phyloP scores from a whole-genome alignment of 92 coral and sea anemone genomes.

The Plumapathes pennacea region DNA sequence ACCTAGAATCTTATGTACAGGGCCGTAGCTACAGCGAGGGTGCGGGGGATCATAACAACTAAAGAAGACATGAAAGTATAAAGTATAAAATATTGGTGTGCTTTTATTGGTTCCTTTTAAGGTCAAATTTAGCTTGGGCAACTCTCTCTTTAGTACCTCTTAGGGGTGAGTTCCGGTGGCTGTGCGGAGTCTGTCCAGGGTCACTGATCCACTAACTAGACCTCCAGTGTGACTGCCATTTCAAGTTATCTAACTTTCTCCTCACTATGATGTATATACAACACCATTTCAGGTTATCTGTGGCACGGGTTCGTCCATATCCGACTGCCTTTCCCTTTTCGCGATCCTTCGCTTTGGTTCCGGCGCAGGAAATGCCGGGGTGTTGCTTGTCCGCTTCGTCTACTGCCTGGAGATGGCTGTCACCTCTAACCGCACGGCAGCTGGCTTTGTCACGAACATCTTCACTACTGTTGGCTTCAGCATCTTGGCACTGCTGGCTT shows the following conservation, averaged over 20 bases:
- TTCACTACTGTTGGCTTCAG: constrained; percentile 64
- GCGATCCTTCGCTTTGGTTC: constrained; percentile 47
- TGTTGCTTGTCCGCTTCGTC: constrained; percentile 49
- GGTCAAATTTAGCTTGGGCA: too few relatives aligned
- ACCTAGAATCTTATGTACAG: not conserved
- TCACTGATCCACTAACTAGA: too few relatives aligned
- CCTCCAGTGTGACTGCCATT: too few relatives aligned
- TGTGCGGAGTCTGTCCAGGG: too few relatives aligned
- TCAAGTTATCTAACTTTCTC: too few relatives aligned
- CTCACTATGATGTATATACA: not conserved
- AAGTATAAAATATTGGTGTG: too few relatives aligned
- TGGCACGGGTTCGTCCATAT: constrained; percentile 50
- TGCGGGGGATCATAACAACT: not conserved
- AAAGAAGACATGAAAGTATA: not conserved
- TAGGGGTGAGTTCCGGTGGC: too few relatives aligned
- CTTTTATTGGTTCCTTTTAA: too few relatives aligned
- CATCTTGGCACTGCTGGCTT: constrained; percentile 58
- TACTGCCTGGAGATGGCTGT: constrained; percentile 75
- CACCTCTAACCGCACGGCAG: constrained; percentile 69
- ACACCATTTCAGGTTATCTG: constrained; percentile 33
- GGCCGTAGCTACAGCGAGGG: not conserved
- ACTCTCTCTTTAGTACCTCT: too few relatives aligned
- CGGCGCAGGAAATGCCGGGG: constrained; percentile 48
- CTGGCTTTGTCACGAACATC: constrained; percentile 70
- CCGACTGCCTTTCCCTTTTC: constrained; percentile 55